These are phyloP conservation scores for Drosophila ogumai DNA, from an alignment of 1,140 invertebrate species.

Conservation along the genomic window DNA sequence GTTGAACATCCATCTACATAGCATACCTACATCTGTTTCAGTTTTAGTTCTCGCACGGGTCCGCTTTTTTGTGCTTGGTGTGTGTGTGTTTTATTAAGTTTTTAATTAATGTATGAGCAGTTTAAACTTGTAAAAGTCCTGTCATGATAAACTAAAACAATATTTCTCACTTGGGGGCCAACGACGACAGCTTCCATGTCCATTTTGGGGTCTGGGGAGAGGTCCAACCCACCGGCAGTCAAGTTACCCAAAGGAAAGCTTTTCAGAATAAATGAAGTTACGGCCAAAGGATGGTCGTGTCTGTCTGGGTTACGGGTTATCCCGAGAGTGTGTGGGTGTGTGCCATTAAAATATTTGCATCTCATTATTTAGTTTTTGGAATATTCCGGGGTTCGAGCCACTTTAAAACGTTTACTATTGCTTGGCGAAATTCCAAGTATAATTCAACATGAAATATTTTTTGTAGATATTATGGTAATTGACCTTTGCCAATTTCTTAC, in stretches of 20 bases:
- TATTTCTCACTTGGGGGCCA: constrained; percentile 76
- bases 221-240: constrained; percentile 18
- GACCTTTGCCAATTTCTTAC: constrained; percentile 43
- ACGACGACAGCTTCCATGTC: constrained; percentile 43
- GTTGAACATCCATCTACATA: constrained; percentile 44
- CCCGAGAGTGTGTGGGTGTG: constrained; percentile 11
- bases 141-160: constrained; percentile 84
- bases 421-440: constrained; percentile 6
- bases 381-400: not conserved
- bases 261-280: constrained; percentile 79
- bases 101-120: constrained; percentile 84
- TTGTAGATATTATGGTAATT: constrained; percentile 40
- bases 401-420: constrained; percentile 3
- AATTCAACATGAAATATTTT: not conserved
- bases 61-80: constrained; percentile 17
- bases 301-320: constrained; percentile 16
- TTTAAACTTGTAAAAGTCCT: constrained; percentile 83
- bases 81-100: constrained; percentile 77
- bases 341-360: constrained; percentile 80
- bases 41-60: constrained; percentile 34
- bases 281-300: constrained; percentile 31
- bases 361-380: constrained; percentile 75
- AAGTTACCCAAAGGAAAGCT: constrained; percentile 57
- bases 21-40: constrained; percentile 37
- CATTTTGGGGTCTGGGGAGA: constrained; percentile 8